phyloP scores from a whole-genome alignment of 2,888 invertebrate genomes.

The Prosapia bicincta region DNA sequence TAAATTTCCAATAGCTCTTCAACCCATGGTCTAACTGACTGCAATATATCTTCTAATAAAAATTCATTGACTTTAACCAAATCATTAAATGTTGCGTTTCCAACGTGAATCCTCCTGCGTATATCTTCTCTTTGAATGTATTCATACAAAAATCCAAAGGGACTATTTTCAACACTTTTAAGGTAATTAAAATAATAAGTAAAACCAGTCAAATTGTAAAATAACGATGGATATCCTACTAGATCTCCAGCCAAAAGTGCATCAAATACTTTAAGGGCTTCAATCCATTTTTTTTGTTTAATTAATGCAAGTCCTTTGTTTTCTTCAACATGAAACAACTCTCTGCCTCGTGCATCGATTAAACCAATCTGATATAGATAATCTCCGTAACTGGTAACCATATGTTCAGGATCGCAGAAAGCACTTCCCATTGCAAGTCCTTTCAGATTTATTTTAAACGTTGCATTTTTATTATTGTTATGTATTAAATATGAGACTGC shows the following conservation, averaged over 20 bases:
- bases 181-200: conserved; percentile 73
- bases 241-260: conserved; percentile 7
- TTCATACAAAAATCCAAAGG: conserved; percentile 44
- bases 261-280: conserved; percentile 12
- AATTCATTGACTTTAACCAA: conserved; percentile 61
- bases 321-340: conserved; percentile 58
- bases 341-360: conserved; percentile 54
- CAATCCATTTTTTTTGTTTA: conserved; percentile 55
- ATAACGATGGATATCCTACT: conserved; percentile 53
- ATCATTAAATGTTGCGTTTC: conserved; percentile 67
- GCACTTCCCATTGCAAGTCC: conserved; percentile 79
- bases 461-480: conserved; percentile 53
- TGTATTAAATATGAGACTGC: conserved; percentile 72
- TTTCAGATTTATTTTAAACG: conserved; percentile 66
- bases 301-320: conserved; percentile 55
- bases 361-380: conserved; percentile 73
- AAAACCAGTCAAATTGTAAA: conserved; percentile 72
- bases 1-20: conserved; percentile 64
- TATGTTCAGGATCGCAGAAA: conserved; percentile 72
- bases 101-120: conserved; percentile 72
- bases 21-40: conserved; percentile 71
- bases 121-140: conserved; percentile 33
- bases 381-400: conserved; percentile 63
- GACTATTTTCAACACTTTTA: conserved; percentile 42
- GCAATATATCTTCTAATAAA: conserved; percentile 74